Evolutionary conservation across 2,888 invertebrate genomes (phyloP).

Genomic region (Dryobota labecula): DNA sequence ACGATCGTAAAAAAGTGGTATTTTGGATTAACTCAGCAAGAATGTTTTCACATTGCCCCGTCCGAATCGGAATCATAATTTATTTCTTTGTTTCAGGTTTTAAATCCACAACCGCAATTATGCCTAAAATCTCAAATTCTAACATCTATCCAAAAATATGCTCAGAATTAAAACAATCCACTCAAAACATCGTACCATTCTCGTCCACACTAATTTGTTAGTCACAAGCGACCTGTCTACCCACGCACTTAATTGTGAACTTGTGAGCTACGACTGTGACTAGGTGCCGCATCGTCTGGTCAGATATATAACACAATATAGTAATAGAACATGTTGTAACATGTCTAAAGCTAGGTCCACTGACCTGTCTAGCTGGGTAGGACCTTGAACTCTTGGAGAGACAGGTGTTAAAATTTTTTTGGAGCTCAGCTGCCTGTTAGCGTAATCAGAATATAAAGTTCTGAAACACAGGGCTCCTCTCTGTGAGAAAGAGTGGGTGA

Average conservation of each 20-base stretch:
- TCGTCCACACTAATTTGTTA: constrained; percentile 38
- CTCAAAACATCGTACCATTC: constrained; percentile 11
- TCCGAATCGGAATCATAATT: too few species aligned
- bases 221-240: constrained; percentile 13
- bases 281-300: constrained; percentile 49
- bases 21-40: too few species aligned
- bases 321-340: constrained; percentile 27
- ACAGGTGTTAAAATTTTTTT: not conserved
- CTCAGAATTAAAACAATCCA: constrained; percentile 16
- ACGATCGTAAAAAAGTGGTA: too few species aligned
- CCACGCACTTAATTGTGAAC: constrained; percentile 39
- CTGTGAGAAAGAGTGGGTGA: not conserved
- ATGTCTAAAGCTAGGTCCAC: constrained; percentile 6
- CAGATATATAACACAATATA: constrained; percentile 9
- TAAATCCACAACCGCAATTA: not conserved
- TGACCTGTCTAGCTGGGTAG: constrained; percentile 7
- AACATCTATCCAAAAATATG: not conserved
- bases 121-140: not conserved
- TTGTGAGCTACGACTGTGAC: not conserved
- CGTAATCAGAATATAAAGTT: not conserved
- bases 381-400: constrained; percentile 12
- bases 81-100: too few species aligned
- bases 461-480: not conserved
- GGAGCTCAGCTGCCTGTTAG: not conserved
- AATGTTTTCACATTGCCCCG: too few species aligned